A percentile compares a stretch with the other conserved stretches of the same genome.
phyloP scores from a whole-genome alignment of 2,113 vertebrate genomes.

The Amazona guildingii region DNA sequence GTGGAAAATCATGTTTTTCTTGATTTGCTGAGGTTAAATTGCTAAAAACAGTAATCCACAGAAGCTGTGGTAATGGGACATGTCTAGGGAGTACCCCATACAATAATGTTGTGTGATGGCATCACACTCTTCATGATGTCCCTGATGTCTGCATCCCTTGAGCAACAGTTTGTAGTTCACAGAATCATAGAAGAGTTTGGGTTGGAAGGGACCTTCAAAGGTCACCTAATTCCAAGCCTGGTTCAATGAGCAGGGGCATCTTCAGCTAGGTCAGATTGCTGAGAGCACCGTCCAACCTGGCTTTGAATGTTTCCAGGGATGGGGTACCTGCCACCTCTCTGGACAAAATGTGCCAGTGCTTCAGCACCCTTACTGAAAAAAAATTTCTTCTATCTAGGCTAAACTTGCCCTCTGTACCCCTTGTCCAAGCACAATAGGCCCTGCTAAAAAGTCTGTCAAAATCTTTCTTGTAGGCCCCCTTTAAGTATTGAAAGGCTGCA shows the following conservation, averaged over 20 bases:
- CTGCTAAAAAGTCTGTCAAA: neutral
- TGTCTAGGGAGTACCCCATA: neutral
- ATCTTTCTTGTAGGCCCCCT: neutral
- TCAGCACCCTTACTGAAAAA: neutral
- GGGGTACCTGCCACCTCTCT: neutral
- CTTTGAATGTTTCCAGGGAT: neutral
- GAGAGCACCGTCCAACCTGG: neutral
- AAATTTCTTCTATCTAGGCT: neutral
- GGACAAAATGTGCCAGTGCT: neutral
- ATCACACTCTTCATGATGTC: neutral
- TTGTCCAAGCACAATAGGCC: neutral
- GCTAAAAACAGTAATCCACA: neutral
- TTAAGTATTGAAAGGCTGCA: neutral
- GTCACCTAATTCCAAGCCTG: neutral
- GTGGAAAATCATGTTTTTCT: neutral
- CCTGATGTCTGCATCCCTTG: neutral
- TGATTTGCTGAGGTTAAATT: neutral
- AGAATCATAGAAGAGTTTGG: neutral
- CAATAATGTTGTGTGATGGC: neutral
- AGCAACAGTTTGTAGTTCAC: neutral
- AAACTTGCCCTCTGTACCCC: neutral
- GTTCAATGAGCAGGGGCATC: neutral
- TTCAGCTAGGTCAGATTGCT: neutral
- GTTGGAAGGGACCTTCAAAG: neutral
- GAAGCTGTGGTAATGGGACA: neutral